phyloP scores from a whole-genome alignment of 2,113 vertebrate genomes.

The Acrocephalus arundinaceus region DNA sequence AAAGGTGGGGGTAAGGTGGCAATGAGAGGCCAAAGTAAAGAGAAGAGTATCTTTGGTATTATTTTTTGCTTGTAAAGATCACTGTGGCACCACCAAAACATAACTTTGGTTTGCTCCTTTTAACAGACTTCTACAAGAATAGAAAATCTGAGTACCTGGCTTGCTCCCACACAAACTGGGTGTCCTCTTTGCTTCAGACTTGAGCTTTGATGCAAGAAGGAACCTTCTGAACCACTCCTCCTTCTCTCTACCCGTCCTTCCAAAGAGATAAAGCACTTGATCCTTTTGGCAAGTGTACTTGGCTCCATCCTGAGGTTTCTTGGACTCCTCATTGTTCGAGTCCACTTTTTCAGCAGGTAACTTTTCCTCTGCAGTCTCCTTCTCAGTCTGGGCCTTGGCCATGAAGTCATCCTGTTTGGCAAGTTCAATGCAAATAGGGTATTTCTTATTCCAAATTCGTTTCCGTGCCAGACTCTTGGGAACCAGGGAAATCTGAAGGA shows the following conservation, averaged over 20 bases:
- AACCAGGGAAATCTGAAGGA: conserved; percentile 87
- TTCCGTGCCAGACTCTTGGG: conserved; percentile 94
- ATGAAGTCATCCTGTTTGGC: conserved; percentile 95
- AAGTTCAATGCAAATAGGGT: conserved; percentile 95
- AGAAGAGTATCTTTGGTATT: not conserved
- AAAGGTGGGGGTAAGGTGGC: not conserved
- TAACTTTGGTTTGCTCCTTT: not conserved
- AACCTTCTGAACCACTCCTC: conserved; percentile 97
- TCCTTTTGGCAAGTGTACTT: conserved; percentile 71
- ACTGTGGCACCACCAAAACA: not conserved
- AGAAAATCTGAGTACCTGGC: conserved; percentile 74
- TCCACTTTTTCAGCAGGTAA: conserved; percentile 74
- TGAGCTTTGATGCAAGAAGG: conserved; percentile 84
- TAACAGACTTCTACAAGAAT: not conserved
- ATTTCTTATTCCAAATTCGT: conserved; percentile 98
- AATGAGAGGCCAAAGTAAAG: not conserved
- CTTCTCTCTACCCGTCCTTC: conserved; percentile 94
- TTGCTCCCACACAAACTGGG: conserved; percentile 77
- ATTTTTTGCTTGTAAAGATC: not conserved
- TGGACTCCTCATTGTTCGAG: conserved; percentile 77
- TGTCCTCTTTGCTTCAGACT: conserved; percentile 80
- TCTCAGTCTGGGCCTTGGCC: conserved; percentile 89
- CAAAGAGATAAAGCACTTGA: conserved; percentile 92
- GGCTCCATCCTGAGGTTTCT: conserved; percentile 73
- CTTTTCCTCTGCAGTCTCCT: conserved; percentile 77